Base-by-base conservation (phyloP, 2,797 vertebrate genomes). In the Lateolabrax maculatus region DNA sequence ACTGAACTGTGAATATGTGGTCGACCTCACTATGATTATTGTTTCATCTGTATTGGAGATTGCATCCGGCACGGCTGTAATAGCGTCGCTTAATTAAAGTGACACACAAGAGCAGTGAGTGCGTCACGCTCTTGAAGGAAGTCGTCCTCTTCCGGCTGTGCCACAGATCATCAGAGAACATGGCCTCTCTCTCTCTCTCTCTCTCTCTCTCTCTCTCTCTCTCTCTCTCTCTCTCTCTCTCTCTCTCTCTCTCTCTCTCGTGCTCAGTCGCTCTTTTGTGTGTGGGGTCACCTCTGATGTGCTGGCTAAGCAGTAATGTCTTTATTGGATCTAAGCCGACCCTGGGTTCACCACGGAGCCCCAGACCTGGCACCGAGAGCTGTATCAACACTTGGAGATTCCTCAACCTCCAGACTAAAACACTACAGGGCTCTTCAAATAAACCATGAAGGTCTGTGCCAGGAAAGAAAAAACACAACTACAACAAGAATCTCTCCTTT, bases 381-480 rank as follows among this genome's bases (percentile, higher is more conserved):
- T 91, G 74, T 75, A 89, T 93, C 91, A 91, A 92, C 93, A 90
- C 85, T 58, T 46, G 58, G 77, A 93, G 89, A 87, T 90, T 90
- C 90, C 83, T 89, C 83, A 84, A 67, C 77, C 91, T 90, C 75
- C 52, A 63, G 73, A 79, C 84, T 85, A 81, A 80, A 89, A 83
- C 80, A 82, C 87, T 75, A 62, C 86, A 72, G 77, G 75, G 66
- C 80, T 84, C 86, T 79, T 84, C 90, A 94, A 94, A 94, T 92
- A 93, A 92, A 93, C 86, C 66, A 18, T 5, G 10, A 43, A 27
- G 36, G 68, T 64, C 81, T 56, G 77, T 77, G 90, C 87, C 89
- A 92, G 71, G 69, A 55, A 77, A 63, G 37, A 58, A 71, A 70
- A 79, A 84, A 29, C 25, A 64, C 16, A 66, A 71, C 58, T 62